These are phyloP conservation scores for Saccopteryx bilineata DNA, from an alignment of 2,113 vertebrate species.

Conservation along the genomic window DNA sequence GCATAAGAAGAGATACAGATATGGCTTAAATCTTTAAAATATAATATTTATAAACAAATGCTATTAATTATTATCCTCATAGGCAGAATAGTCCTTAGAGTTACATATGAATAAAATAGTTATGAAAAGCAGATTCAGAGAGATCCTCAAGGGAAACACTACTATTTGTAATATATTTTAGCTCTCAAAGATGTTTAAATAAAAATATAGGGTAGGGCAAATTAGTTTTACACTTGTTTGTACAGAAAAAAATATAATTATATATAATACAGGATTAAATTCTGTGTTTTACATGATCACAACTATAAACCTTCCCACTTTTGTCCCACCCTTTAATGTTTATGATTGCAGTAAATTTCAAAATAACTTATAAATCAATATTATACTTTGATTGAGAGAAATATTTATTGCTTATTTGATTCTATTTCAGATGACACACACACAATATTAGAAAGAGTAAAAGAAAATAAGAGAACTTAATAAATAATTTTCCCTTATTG, in stretches of 20 bases:
- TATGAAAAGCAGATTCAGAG: constrained; percentile 74
- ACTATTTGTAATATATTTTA: constrained; percentile 67
- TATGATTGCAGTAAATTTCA: constrained; percentile 64
- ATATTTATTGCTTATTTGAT: constrained; percentile 40
- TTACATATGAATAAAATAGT: constrained; percentile 28
- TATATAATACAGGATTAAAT: not conserved
- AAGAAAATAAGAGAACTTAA: not conserved
- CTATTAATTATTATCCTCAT: constrained; percentile 39
- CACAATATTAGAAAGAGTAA: constrained; percentile 43
- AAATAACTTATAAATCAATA: constrained; percentile 69
- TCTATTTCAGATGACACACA: not conserved
- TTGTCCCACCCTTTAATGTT: not conserved
- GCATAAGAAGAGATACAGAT: not conserved
- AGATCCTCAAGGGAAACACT: constrained; percentile 71
- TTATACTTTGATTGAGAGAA: constrained; percentile 74
- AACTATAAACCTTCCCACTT: not conserved
- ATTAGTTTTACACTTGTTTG: not conserved
- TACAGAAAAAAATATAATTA: not conserved
- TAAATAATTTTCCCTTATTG: not conserved
- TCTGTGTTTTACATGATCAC: not conserved
- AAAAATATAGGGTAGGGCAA: constrained; percentile 8
- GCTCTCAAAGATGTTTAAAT: constrained; percentile 61
- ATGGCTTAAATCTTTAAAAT: constrained; percentile 48
- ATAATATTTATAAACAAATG: constrained; percentile 46
- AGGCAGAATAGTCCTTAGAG: not conserved